A percentile compares a stretch with the other conserved stretches of the same genome.
Evolutionary conservation across 1,140 invertebrate genomes (phyloP).

Genomic region (Drosophila jambulina): DNA sequence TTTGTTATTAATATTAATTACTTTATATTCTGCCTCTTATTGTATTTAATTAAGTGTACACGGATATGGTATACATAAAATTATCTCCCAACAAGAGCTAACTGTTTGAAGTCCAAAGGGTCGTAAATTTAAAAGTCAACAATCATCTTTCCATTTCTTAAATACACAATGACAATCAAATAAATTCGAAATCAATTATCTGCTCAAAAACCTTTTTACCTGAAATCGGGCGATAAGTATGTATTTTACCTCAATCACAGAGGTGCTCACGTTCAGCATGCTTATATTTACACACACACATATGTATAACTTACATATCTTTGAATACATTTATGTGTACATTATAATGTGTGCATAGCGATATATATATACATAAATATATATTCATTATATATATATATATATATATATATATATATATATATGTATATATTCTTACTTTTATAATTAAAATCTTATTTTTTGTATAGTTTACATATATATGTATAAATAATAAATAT

Average conservation of each 20-base stretch:
- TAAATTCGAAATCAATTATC: conserved; percentile 62
- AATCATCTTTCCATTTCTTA: conserved; percentile 61
- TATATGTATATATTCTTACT: no score
- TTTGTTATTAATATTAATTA: no score
- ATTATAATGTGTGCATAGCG: background rate
- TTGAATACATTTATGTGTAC: background rate
- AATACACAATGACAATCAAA: conserved; percentile 61
- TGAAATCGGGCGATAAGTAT: conserved; percentile 6
- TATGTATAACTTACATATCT: background rate
- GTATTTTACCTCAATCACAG: conserved; percentile 8
- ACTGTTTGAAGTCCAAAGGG: conserved; percentile 23
- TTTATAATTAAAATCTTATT: no score
- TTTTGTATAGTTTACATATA: no score
- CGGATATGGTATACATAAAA: background rate
- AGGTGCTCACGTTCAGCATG: background rate
- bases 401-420: background rate
- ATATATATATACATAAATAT: background rate
- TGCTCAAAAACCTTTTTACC: conserved; percentile 42
- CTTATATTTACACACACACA: background rate
- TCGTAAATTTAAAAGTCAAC: conserved; percentile 36
- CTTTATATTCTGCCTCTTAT: no score
- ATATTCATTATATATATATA: no score
- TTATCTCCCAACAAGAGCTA: background rate
- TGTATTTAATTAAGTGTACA: background rate
- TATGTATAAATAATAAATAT: no score